phyloP scores from a whole-genome alignment of 2,797 vertebrate genomes.

The Galago senegalensis region DNA sequence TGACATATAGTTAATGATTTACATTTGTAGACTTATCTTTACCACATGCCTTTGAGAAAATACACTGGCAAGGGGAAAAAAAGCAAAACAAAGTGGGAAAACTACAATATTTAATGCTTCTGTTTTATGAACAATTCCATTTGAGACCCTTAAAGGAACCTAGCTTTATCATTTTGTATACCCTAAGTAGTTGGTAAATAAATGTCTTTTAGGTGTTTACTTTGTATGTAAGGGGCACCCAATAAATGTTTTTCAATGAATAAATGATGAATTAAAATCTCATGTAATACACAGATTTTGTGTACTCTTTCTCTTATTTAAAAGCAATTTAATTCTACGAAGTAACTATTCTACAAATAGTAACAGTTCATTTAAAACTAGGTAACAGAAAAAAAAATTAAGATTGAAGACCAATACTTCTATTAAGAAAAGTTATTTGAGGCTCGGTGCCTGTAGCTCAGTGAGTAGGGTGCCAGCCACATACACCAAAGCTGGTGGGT shows the following conservation, averaged over 20 bases:
- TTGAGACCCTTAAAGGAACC: neutral
- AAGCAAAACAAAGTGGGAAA: neutral
- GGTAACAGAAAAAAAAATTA: neutral
- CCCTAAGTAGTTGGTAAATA: neutral
- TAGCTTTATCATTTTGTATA: neutral
- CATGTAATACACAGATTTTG: neutral
- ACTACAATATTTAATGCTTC: neutral
- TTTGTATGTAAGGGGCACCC: neutral
- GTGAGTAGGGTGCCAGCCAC: no score
- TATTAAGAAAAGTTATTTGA: neutral
- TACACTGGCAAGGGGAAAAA: constrained; percentile 5
- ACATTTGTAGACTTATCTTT: constrained; percentile 26
- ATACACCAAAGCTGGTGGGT: no score
- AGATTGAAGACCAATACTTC: neutral
- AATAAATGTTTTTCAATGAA: constrained; percentile 4
- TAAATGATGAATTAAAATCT: neutral
- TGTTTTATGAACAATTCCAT: neutral
- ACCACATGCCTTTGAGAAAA: neutral
- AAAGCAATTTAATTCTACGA: neutral
- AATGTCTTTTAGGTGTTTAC: neutral
- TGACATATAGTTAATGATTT: neutral
- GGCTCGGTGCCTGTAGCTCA: no score
- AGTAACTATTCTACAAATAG: neutral
- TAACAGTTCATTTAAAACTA: constrained; percentile 4
- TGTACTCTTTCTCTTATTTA: neutral